These are phyloP conservation scores for Drosophila kanekoi DNA, from an alignment of 2,888 invertebrate genomes.

Conservation along the genomic window DNA sequence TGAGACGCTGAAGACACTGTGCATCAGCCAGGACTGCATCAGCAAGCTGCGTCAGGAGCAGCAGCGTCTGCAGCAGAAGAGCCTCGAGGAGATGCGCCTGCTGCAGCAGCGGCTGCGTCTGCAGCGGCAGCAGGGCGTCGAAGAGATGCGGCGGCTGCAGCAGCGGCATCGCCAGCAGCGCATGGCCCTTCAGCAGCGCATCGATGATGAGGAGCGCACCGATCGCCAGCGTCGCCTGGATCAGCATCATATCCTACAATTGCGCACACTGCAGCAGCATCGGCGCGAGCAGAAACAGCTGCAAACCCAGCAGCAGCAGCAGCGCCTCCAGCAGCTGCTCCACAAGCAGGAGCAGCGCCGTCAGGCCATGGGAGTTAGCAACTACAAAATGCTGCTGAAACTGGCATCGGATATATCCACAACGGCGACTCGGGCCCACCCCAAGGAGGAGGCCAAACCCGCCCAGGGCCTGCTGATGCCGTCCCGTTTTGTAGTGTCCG, in stretches of 20 bases:
- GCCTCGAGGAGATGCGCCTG: not conserved
- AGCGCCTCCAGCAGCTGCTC: not conserved
- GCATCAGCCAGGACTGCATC: not conserved
- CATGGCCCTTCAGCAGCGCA: not conserved
- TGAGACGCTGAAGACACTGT: too few species aligned
- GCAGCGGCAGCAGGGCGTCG: conserved; percentile 1
- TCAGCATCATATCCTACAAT: not conserved
- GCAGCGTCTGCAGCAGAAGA: not conserved
- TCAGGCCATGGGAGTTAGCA: not conserved
- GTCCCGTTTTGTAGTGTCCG: not conserved
- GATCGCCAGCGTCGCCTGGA: not conserved
- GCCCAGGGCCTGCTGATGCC: not conserved
- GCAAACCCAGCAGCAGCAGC: not conserved
- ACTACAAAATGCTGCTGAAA: not conserved
- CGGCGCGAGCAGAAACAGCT: not conserved
- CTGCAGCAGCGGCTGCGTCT: not conserved
- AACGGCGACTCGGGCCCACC: not conserved
- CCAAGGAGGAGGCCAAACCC: not conserved
- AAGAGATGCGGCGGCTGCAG: not conserved
- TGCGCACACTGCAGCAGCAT: not conserved
- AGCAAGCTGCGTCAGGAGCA: not conserved
- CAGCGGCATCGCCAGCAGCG: not conserved
- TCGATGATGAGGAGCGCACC: not conserved
- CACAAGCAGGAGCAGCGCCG: not conserved
- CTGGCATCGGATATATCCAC: not conserved